Base-by-base conservation (phyloP, 2,113 vertebrate genomes). In the Cololabis saira region DNA sequence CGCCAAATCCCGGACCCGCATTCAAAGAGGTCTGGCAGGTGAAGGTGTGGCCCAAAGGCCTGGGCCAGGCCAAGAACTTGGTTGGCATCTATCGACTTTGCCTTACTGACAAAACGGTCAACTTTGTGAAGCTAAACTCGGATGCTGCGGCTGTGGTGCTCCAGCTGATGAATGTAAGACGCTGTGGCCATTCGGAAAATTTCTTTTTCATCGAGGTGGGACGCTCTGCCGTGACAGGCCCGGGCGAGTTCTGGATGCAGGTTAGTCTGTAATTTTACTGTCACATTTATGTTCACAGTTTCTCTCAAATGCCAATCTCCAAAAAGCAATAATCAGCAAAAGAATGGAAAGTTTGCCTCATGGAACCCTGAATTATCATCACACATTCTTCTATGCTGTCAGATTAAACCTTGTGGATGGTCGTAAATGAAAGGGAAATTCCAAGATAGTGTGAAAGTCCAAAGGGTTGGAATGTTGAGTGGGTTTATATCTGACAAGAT, bases 21-120 rank as follows among this genome's bases (percentile, higher is more conserved):
- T 95, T 95, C 85, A 95, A 94, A 77, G 94, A 95, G 61, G 91
- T 95, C 41, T 97, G 95, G 95, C 94, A 95, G 47, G 93, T 95
- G 49, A 95, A 91, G n/a, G 91, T 95, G 41, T 91, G 91, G 77
- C 94, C 95, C n/a, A 93, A 95, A 65, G 94, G 93, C 19, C 82
- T 95, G 58, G 93, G 95, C 8, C 94, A 94, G 71, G 89, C 91
- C 24, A 91, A 82, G 71, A 94, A 93, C 84, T 77, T 95, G 78
- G 93, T 93, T 50, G 93, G 94, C 0, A 68, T 92, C 80, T 95
- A 95, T 83, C 82, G 88, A n/a, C 90, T 96, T 15, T 95, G 93
- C 74, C 88, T 95, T 61, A 93, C 94, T 0, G 94, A 95, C 0
- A 94, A 94, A 78, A 90, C 94, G 0, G 90, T 95, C 49, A 93